A percentile compares a stretch with the other conserved stretches of the same genome.
phyloP scores from a whole-genome alignment of 1,140 invertebrate genomes.

The Trachymyrmex cornetzi region DNA sequence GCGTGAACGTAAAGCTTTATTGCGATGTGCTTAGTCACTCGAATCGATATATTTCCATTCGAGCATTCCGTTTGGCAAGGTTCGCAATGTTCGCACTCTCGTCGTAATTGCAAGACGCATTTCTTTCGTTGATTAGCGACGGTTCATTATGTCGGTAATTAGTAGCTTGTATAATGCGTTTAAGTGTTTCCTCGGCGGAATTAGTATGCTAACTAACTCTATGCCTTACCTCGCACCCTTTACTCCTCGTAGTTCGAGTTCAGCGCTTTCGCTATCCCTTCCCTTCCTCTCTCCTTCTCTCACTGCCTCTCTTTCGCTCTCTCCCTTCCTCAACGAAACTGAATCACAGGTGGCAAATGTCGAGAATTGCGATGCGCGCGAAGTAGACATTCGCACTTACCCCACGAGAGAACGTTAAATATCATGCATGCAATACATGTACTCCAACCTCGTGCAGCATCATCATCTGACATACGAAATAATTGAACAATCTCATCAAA shows the following conservation, averaged over 20 bases:
- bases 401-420: constrained; percentile 46
- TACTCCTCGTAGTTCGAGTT: constrained; percentile 68
- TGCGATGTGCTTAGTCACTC: constrained; percentile 22
- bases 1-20: constrained; percentile 51
- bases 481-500: background rate
- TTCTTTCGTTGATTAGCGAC: constrained; percentile 81
- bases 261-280: constrained; percentile 19
- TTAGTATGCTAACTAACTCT: constrained; percentile 80
- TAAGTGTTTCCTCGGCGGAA: constrained; percentile 80
- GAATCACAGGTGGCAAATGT: constrained; percentile 76
- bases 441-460: background rate
- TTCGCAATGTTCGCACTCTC: background rate
- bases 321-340: constrained; percentile 51
- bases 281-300: constrained; percentile 31
- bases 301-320: background rate
- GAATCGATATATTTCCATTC: constrained; percentile 40
- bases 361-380: constrained; percentile 64
- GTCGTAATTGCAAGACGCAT: constrained; percentile 49
- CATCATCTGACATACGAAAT: background rate
- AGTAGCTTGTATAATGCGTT: constrained; percentile 82
- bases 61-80: background rate
- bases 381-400: constrained; percentile 71
- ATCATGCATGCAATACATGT: background rate
- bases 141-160: constrained; percentile 81
- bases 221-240: constrained; percentile 57